These are phyloP conservation scores for Capitulum mitella DNA, from an alignment of 2,888 invertebrate species.

Conservation along the genomic window DNA sequence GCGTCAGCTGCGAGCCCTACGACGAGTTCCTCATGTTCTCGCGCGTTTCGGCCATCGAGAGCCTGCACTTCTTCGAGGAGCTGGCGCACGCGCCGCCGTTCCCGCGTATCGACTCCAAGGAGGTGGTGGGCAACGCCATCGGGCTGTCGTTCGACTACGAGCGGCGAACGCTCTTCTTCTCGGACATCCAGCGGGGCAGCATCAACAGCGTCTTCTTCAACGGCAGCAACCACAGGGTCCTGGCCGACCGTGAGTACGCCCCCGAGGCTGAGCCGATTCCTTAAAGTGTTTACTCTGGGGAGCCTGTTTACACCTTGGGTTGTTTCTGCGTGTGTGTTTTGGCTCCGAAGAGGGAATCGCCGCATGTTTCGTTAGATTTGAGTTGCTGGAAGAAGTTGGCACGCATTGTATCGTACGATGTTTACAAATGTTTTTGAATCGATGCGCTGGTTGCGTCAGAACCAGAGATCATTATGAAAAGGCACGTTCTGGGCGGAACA, in stretches of 20 bases:
- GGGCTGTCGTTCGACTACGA: constrained; percentile 72
- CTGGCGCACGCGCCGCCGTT: constrained; percentile 68
- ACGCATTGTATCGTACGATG: too few species aligned
- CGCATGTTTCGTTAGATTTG: too few species aligned
- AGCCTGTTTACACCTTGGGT: too few species aligned
- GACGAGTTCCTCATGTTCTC: constrained; percentile 77
- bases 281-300: too few species aligned
- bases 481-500: too few species aligned
- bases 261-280: too few species aligned
- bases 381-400: too few species aligned
- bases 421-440: too few species aligned
- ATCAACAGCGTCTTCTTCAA: constrained; percentile 76
- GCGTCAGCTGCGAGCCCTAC: constrained; percentile 63
- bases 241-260: constrained; percentile 59
- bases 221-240: constrained; percentile 61
- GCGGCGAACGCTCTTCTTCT: constrained; percentile 66
- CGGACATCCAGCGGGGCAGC: constrained; percentile 77
- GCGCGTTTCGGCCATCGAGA: constrained; percentile 69
- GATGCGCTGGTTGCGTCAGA: too few species aligned
- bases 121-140: constrained; percentile 74
- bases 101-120: constrained; percentile 61
- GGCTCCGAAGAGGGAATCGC: too few species aligned
- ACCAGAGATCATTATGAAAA: too few species aligned
- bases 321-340: too few species aligned
- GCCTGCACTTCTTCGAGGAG: constrained; percentile 65